Conservation (phyloP, 2,797 vertebrate genomes). For the Heliangelus exortis region DNA sequence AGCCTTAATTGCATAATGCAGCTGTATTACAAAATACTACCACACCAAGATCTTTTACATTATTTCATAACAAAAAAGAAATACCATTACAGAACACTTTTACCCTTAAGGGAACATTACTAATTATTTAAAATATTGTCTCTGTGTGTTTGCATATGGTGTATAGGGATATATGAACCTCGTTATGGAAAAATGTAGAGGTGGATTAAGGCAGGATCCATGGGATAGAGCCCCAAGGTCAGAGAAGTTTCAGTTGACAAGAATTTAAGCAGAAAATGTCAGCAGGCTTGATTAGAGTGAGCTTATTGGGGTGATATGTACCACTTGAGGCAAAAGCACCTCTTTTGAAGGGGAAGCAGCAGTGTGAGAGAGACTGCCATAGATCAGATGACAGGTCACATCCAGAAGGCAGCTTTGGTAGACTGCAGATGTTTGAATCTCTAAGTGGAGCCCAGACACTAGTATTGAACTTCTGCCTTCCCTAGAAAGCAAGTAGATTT, state of each 20-base stretch:
- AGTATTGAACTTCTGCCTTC: background rate
- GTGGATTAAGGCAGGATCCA: slow-evolving; percentile 33
- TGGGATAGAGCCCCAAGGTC: slow-evolving; percentile 40
- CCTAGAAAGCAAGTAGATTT: background rate
- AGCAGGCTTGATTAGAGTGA: background rate
- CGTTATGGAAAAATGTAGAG: slow-evolving; percentile 26
- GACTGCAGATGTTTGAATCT: background rate
- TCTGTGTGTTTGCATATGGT: background rate
- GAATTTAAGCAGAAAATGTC: slow-evolving; percentile 7
- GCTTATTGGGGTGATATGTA: background rate
- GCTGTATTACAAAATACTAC: slow-evolving; percentile 50
- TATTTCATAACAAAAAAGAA: slow-evolving; percentile 73
- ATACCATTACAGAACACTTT: slow-evolving; percentile 51
- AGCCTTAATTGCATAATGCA: slow-evolving; percentile 50
- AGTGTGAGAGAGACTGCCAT: background rate
- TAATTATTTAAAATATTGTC: slow-evolving; percentile 35
- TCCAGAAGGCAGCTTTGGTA: background rate
- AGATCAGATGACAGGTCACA: background rate
- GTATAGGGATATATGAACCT: background rate
- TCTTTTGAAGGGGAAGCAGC: background rate
- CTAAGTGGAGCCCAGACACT: background rate
- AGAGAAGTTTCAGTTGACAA: slow-evolving; percentile 24
- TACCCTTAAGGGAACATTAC: slow-evolving; percentile 45
- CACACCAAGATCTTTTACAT: slow-evolving; percentile 25
- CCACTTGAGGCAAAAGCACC: background rate